These are phyloP conservation scores for Anguilla japonica DNA, from an alignment of 2,113 vertebrate species.

Conservation along the genomic window DNA sequence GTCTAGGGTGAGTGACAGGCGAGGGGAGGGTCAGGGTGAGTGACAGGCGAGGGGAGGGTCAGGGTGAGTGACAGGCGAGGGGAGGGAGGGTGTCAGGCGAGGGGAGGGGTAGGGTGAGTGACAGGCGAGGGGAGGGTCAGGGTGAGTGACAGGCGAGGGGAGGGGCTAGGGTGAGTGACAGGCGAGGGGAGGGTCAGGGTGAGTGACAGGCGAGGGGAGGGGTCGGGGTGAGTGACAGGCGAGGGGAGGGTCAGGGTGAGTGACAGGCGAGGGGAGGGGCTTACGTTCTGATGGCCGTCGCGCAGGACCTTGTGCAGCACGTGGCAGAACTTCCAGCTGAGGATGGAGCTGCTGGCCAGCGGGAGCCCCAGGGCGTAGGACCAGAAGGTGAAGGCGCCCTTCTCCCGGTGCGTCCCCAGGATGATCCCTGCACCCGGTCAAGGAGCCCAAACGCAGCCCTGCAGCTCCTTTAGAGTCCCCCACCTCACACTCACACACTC, in stretches of 20 bases:
- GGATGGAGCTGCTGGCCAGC: conserved; percentile 85
- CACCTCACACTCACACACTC: background rate
- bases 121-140: too few relatives aligned
- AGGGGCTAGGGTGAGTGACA: too few relatives aligned
- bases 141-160: too few relatives aligned
- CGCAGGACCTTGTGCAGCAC: conserved; percentile 94
- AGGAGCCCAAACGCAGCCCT: background rate
- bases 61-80: too few relatives aligned
- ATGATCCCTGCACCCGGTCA: conserved; percentile 81
- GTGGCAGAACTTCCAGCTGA: conserved; percentile 98
- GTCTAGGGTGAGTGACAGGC: too few relatives aligned
- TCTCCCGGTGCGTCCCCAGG: conserved; percentile 92
- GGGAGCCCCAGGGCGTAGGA: conserved; percentile 92
- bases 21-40: too few relatives aligned
- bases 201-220: too few relatives aligned
- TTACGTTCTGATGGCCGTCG: conserved; percentile 92
- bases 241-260: background rate
- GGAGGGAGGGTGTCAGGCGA: background rate
- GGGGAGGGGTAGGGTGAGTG: conserved; percentile 15
- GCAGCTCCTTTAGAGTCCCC: background rate
- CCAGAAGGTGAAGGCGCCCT: conserved; percentile 97
- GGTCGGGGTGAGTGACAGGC: too few relatives aligned
- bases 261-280: conserved; percentile 37
- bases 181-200: too few relatives aligned
- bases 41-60: too few relatives aligned